Base-by-base conservation (phyloP, 2,888 invertebrate genomes). In the Archaeoteleia sp. region DNA sequence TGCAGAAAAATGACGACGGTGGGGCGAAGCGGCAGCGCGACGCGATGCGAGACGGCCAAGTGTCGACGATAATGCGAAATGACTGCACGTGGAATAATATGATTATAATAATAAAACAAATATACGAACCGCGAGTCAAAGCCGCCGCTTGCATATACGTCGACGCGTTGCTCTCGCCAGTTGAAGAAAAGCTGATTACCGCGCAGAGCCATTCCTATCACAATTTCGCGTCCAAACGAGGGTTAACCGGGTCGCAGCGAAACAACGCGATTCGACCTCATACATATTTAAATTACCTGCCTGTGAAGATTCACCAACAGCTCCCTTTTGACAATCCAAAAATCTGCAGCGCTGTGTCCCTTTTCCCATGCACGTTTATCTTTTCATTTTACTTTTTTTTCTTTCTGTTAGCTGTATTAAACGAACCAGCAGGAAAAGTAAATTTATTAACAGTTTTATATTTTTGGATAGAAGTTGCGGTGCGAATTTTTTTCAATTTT, bases 201-300 rank as follows among this genome's bases (percentile, higher is more conserved):
- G 53, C 17, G 29, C 42, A 17, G 7, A 9, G 32, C 25, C 32
- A 43, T 45, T 45, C 32, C 10, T 10, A 15, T 13, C 13, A 10
- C 35, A 27, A 40, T 34, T 43, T 43, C 35, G 10, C 10, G 4
- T 9, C n/a, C 7, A 12, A 12, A 13, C 8, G 25, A 48, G 30
- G 57, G 57, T 48, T 48, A 57, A 57, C 46, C 46, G 23, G 39
- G 37, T 46, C 46, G 45, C 37, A 29, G 12, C 46, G 23, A 30
- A 46, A 57, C 46, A 57, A 23, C 46, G 30, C 46, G 12, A 9
- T 35, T 12, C 46, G 14, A 30, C 14, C 46, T 57, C 46, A 57
- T 57, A 46, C 46, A 57, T 57, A 57, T 57, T 58, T 48, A 49
- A 58, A 43, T 58, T 42, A 58, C 58, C 57, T 58, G 49, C 43